These are phyloP conservation scores for Moxostoma hubbsi DNA, from an alignment of 2,797 vertebrate species.

Conservation along the genomic window DNA sequence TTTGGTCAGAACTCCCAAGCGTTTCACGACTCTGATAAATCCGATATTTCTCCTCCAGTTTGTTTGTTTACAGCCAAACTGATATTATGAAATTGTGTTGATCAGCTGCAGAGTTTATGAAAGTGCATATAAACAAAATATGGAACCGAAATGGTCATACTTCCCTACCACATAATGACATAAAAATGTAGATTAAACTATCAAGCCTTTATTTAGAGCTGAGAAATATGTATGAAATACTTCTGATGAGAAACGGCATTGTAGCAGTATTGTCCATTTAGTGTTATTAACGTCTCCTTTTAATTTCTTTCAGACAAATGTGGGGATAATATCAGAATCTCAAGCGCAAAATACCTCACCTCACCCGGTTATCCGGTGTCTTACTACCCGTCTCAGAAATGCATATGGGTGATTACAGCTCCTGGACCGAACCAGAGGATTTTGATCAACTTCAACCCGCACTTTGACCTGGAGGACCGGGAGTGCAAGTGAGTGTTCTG, in stretches of 20 bases:
- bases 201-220: conserved; percentile 20
- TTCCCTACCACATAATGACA: conserved; percentile 13
- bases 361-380: conserved; percentile 93
- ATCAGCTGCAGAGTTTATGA: background rate
- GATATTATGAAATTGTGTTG: background rate
- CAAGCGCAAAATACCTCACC: conserved; percentile 91
- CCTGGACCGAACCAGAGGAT: conserved; percentile 93
- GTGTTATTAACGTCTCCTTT: too few relatives aligned
- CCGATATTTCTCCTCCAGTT: background rate
- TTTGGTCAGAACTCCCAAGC: too few relatives aligned
- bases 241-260: background rate
- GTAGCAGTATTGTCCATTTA: background rate
- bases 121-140: conserved; percentile 18
- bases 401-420: conserved; percentile 94
- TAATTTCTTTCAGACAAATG: conserved; percentile 86
- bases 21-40: too few relatives aligned
- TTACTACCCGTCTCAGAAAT: conserved; percentile 90
- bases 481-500: conserved; percentile 93
- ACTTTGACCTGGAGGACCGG: conserved; percentile 97
- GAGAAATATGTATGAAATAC: conserved; percentile 18
- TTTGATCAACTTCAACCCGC: conserved; percentile 99
- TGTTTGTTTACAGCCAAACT: background rate
- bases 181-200: conserved; percentile 14
- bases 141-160: conserved; percentile 16
- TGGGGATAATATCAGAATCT: conserved; percentile 90